These are phyloP conservation scores for Enteromius viviparus DNA, from an alignment of 2,797 vertebrate genomes.

Conservation along the genomic window DNA sequence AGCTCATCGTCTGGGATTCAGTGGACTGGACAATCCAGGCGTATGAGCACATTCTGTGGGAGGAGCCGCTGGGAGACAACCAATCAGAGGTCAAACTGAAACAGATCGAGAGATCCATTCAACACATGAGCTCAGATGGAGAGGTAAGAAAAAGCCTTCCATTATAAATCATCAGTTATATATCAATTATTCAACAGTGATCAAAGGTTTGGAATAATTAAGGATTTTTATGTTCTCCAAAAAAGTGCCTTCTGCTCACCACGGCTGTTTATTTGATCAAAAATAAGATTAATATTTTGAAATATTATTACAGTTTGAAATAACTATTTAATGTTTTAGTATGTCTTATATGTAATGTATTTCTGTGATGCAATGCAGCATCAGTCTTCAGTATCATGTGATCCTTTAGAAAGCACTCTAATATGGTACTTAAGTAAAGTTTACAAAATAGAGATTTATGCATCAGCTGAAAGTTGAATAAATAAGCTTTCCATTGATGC, in stretches of 20 bases:
- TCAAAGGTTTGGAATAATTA: background rate
- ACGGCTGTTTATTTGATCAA: background rate
- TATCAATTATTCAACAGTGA: background rate
- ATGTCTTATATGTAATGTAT: background rate
- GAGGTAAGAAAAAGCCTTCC: slow-evolving; percentile 72
- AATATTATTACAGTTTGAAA: background rate
- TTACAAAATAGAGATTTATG: too few relatives aligned
- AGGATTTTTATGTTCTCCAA: background rate
- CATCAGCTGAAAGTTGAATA: too few relatives aligned
- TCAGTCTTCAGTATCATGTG: background rate
- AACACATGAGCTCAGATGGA: slow-evolving; percentile 87
- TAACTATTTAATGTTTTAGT: background rate
- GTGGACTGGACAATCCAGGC: slow-evolving; percentile 85
- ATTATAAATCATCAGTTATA: background rate
- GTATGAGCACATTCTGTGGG: slow-evolving; percentile 87
- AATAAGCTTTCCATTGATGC: too few relatives aligned
- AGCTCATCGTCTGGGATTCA: slow-evolving; percentile 91
- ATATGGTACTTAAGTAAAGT: background rate
- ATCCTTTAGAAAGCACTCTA: background rate
- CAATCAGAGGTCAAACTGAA: slow-evolving; percentile 87
- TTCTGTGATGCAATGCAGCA: background rate
- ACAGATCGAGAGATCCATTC: slow-evolving; percentile 87
- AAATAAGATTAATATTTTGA: background rate
- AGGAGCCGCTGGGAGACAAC: slow-evolving; percentile 76
- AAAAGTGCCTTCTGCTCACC: background rate